phyloP scores from a whole-genome alignment of 1,140 invertebrate genomes.

The Eupristina koningsbergeri region DNA sequence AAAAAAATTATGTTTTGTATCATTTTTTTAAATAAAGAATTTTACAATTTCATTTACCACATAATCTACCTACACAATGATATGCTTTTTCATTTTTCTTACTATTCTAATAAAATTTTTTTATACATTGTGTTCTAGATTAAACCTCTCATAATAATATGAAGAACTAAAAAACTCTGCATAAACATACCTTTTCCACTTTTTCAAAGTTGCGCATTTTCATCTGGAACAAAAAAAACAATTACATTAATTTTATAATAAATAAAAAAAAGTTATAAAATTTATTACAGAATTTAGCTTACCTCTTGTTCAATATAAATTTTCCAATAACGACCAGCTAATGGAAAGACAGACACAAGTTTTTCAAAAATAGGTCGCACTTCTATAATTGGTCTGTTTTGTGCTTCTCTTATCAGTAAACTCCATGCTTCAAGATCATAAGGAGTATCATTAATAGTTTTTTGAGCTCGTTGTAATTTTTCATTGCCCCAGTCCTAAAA shows the following conservation, averaged over 20 bases:
- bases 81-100: constrained; percentile 48
- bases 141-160: constrained; percentile 49
- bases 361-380: constrained; percentile 94
- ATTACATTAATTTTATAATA: constrained; percentile 38
- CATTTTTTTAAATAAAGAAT: background rate
- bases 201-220: constrained; percentile 95
- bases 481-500: constrained; percentile 89
- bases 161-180: constrained; percentile 57
- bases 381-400: constrained; percentile 92
- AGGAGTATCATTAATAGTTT: constrained; percentile 86
- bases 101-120: constrained; percentile 50
- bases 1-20: background rate
- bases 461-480: constrained; percentile 84
- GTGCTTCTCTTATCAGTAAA: constrained; percentile 91
- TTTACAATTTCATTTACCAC: constrained; percentile 10
- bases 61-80: background rate
- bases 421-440: constrained; percentile 98
- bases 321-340: constrained; percentile 98
- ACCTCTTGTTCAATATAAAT: constrained; percentile 99
- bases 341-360: constrained; percentile 93
- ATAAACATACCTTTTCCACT: constrained; percentile 94
- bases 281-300: constrained; percentile 43
- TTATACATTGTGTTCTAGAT: constrained; percentile 52
- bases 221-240: constrained; percentile 81
- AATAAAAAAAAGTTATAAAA: background rate